phyloP scores from a whole-genome alignment of 1,140 invertebrate species.

The Diplogasteroides magnus region DNA sequence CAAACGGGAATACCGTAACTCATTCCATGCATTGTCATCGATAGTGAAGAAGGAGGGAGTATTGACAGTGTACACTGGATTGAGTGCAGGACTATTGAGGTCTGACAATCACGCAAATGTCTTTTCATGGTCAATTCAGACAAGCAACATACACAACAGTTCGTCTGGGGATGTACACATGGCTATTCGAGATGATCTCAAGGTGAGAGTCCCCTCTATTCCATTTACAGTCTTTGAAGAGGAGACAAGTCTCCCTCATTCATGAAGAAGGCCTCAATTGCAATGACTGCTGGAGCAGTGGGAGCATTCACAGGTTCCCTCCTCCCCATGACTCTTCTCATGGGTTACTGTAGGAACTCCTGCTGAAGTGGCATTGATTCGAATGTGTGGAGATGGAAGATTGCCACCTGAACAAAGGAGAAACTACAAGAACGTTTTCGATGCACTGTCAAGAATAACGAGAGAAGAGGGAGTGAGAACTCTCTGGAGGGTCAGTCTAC shows the following conservation, averaged over 20 bases:
- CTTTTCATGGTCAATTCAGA: too few relatives aligned
- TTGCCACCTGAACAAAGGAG: constrained; percentile 75
- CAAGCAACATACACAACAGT: constrained; percentile 97
- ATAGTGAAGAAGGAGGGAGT: constrained; percentile 83
- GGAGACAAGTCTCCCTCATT: constrained; percentile 59
- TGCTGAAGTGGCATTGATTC: constrained; percentile 77
- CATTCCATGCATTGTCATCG: constrained; percentile 58
- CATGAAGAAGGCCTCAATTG: constrained; percentile 64
- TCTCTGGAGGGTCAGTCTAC: constrained; percentile 76
- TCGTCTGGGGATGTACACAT: constrained; percentile 86
- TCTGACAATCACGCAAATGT: too few relatives aligned
- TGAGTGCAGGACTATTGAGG: constrained; percentile 72
- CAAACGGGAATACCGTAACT: constrained; percentile 42
- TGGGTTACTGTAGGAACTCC: constrained; percentile 75
- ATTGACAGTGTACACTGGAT: constrained; percentile 74
- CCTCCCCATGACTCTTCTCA: neutral
- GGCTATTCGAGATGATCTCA: constrained; percentile 76
- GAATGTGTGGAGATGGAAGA: constrained; percentile 93
- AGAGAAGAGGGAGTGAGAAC: constrained; percentile 81
- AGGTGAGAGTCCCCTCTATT: constrained; percentile 48
- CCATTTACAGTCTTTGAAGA: constrained; percentile 39
- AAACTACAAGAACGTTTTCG: constrained; percentile 85
- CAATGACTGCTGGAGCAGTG: constrained; percentile 76
- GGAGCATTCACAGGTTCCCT: constrained; percentile 63
- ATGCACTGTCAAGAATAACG: constrained; percentile 81